Evolutionary conservation across 2,797 vertebrate genomes (phyloP).

Genomic region (Hafferia zeledoni): DNA sequence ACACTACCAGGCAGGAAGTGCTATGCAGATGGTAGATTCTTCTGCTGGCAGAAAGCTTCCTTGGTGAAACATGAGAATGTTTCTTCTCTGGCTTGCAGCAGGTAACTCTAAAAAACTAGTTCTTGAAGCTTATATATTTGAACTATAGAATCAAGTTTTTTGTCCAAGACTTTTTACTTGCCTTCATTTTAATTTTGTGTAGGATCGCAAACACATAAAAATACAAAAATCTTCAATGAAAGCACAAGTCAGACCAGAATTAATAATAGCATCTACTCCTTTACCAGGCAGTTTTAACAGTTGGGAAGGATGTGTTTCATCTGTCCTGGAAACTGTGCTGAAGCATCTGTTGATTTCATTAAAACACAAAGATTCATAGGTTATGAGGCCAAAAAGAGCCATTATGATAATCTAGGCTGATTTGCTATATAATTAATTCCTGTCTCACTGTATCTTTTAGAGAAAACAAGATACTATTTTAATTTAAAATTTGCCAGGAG

Average conservation of each 20-base stretch:
- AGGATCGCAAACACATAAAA: neutral
- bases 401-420: conserved; percentile 45
- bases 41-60: neutral
- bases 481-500: conserved; percentile 41
- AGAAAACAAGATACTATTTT: conserved; percentile 43
- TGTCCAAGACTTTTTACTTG: neutral
- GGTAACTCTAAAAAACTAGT: neutral
- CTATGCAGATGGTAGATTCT: neutral
- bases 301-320: neutral
- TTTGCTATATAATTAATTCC: conserved; percentile 57
- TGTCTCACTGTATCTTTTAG: conserved; percentile 8
- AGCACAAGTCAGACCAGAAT: neutral
- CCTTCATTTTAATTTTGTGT: neutral
- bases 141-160: neutral
- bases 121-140: neutral
- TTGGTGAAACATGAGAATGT: neutral
- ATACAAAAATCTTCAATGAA: neutral
- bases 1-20: neutral
- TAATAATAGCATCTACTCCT: neutral
- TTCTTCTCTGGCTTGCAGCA: neutral
- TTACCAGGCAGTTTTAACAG: neutral
- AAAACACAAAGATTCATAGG: conserved; percentile 21
- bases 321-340: neutral
- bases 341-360: conserved; percentile 36
- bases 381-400: conserved; percentile 32